Conservation (phyloP, 2,888 invertebrate species). For the Hybos culiciformis region DNA sequence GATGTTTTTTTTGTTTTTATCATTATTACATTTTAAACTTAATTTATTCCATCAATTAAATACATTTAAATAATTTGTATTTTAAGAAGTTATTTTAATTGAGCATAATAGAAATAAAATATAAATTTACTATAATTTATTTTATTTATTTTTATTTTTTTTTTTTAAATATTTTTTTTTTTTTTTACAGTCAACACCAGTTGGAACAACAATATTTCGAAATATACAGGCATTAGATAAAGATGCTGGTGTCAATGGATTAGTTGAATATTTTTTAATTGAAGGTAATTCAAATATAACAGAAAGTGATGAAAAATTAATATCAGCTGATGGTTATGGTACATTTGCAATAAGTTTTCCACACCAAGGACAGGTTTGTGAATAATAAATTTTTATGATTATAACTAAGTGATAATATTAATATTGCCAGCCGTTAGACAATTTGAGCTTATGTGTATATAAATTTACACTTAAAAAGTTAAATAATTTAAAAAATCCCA, state of each 20-base stretch:
- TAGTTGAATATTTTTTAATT: slow-evolving; percentile 74
- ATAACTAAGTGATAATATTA: not conserved
- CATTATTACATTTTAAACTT: no score
- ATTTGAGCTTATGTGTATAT: no score
- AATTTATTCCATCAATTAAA: no score
- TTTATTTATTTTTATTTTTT: slow-evolving; percentile 3
- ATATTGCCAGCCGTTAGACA: no score
- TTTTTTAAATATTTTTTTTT: slow-evolving; percentile 11
- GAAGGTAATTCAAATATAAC: slow-evolving; percentile 40
- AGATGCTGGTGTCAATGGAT: slow-evolving; percentile 77
- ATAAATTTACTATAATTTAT: not conserved
- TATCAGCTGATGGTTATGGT: slow-evolving; percentile 64
- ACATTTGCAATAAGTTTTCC: slow-evolving; percentile 75
- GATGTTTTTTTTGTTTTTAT: no score
- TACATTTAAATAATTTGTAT: no score
- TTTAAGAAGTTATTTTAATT: not conserved
- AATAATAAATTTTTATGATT: not conserved
- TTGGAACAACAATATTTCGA: slow-evolving; percentile 75
- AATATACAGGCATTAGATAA: slow-evolving; percentile 66
- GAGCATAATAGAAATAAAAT: not conserved
- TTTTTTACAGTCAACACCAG: slow-evolving; percentile 60
- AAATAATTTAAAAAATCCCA: no score
- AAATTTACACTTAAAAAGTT: no score
- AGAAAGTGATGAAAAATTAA: slow-evolving; percentile 43
- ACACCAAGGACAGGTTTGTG: slow-evolving; percentile 62